Percentiles rank a stretch among this genome's conserved stretches.
Conservation (phyloP, 2,113 vertebrate species). For the Indicator maculatus region DNA sequence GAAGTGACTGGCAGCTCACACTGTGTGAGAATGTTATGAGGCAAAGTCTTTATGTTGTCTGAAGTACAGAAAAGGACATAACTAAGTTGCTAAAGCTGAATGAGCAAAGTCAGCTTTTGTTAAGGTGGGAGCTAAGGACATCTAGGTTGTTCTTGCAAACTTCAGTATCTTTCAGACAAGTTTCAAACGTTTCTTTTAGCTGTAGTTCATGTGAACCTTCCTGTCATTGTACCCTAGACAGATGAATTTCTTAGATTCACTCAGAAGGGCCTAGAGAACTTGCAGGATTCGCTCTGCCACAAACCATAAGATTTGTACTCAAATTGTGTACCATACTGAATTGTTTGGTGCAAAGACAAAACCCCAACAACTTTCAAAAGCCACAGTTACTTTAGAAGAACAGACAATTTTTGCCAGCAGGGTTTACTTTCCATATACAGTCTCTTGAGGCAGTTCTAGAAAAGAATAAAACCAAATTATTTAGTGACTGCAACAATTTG, state of each 20-base stretch:
- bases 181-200: neutral
- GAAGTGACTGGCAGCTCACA: neutral
- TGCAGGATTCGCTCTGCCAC: neutral
- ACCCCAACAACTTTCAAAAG: neutral
- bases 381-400: neutral
- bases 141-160: neutral
- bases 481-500: neutral
- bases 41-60: neutral
- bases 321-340: neutral
- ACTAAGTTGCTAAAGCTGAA: neutral
- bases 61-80: neutral
- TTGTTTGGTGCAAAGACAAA: neutral
- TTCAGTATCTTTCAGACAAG: neutral
- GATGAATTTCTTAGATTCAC: neutral
- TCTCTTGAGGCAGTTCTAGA: neutral
- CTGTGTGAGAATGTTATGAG: neutral
- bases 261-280: neutral
- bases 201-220: neutral
- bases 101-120: neutral
- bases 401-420: accelerated
- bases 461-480: neutral
- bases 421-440: neutral
- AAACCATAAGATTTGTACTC: neutral
- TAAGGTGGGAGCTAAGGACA: neutral
- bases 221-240: neutral